Evolutionary conservation across 2,888 invertebrate species (phyloP), one percentile per base, ranked within the genome.

Genomic region (Andrena camellia): DNA sequence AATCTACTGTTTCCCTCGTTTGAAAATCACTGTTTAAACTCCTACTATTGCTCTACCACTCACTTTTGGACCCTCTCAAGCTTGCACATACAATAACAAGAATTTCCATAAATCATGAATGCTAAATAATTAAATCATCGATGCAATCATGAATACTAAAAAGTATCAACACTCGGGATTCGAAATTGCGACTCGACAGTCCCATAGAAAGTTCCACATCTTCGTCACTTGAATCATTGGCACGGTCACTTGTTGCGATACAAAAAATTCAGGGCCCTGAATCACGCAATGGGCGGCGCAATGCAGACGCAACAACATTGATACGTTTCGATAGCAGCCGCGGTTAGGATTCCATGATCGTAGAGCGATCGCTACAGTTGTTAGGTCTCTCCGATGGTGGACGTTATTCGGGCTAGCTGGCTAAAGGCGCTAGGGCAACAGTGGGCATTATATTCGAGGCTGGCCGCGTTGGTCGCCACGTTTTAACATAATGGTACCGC

Each of bases 401-500:
- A 13, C 23, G 20, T 23, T 17, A 4, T 60, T 48, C 59, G 52
- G 54, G 17, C 33, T 20, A 23, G n/a, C 35, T 35, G 57, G 54
- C 4, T 20, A 26, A 62, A 63, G 31, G 31, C 13, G 26, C 17
- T 10, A 26, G 26, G 13, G 54, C 52, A 57, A 63, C 50, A 20
- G 42, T 60, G 31, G 57, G 48, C 60, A 62, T 76, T 71, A 60
- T 67, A 33, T 52, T 59, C 31, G 73, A 17, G 35, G 26, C 57
- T 57, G 35, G 26, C 57, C 57, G 62, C 63, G 71, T 54, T 54
- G 67, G 62, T 62, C 57, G 67, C 60, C 71, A 50, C 48, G 71
- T 35, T 62, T 13, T 72, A 35, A 84, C 81, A 86, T 88, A 82
- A 88, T 85, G 81, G 79, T 80, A 67, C 71, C 71, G 31, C 42